phyloP scores from a whole-genome alignment of 1,140 invertebrate genomes.

The Drosophila kurseongensis region DNA sequence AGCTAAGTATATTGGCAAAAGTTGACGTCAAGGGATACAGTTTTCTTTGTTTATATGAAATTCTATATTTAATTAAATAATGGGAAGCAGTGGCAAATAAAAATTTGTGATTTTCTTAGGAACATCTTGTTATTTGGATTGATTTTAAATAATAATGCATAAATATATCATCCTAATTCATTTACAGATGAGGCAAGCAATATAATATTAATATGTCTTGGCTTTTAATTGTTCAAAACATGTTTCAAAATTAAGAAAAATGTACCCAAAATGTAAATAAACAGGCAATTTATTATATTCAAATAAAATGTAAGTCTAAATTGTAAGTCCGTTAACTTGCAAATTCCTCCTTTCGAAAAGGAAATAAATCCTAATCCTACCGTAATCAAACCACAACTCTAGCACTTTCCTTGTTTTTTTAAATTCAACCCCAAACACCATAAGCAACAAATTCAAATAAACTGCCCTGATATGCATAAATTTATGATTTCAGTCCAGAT shows the following conservation, averaged over 20 bases:
- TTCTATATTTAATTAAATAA: constrained; percentile 30
- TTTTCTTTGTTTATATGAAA: constrained; percentile 52
- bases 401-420: not conserved
- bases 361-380: not conserved
- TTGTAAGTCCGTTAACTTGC: no score
- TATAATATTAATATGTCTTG: no score
- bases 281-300: not conserved
- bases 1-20: constrained; percentile 8
- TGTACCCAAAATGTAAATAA: no score
- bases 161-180: no score
- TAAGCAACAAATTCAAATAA: constrained; percentile 48
- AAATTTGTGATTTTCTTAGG: no score
- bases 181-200: not conserved
- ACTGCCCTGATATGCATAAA: constrained; percentile 51
- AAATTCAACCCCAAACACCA: not conserved
- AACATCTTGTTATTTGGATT: no score
- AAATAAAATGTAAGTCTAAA: not conserved
- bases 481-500: constrained; percentile 59
- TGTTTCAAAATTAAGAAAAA: no score
- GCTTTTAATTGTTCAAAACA: no score
- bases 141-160: no score
- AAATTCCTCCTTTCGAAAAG: not conserved
- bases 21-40: constrained; percentile 61
- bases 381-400: not conserved
- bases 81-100: no score